phyloP scores from a whole-genome alignment of 2,797 vertebrate genomes.

The Amblyraja radiata region DNA sequence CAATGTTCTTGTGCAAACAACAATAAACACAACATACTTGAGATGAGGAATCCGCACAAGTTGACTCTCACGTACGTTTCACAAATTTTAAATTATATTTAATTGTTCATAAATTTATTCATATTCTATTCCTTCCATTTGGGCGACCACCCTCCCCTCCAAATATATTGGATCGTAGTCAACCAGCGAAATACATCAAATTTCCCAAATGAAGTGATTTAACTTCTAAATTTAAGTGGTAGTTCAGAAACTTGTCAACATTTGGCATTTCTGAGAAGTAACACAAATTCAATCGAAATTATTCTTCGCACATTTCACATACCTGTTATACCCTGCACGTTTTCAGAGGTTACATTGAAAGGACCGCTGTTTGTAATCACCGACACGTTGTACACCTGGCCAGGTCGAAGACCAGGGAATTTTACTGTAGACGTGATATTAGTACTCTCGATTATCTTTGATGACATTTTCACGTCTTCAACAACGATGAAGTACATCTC shows the following conservation, averaged over 20 bases:
- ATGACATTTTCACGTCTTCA: background rate
- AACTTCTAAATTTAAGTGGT: background rate
- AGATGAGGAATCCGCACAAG: no score
- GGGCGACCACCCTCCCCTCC: no score
- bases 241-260: background rate
- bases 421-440: background rate
- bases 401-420: background rate
- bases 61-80: no score
- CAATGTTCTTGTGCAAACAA: no score
- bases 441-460: background rate
- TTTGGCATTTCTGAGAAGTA: background rate
- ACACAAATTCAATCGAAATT: background rate
- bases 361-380: conserved; percentile 2
- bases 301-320: background rate
- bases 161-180: background rate
- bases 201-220: background rate
- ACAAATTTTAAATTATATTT: no score
- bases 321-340: background rate
- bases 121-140: background rate
- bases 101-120: no score
- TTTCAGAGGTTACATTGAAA: background rate
- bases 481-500: background rate
- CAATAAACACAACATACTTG: no score
- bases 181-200: background rate
- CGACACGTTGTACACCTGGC: background rate